These are phyloP conservation scores for Tachina lurida DNA, from an alignment of 2,888 invertebrate genomes.

Conservation along the genomic window DNA sequence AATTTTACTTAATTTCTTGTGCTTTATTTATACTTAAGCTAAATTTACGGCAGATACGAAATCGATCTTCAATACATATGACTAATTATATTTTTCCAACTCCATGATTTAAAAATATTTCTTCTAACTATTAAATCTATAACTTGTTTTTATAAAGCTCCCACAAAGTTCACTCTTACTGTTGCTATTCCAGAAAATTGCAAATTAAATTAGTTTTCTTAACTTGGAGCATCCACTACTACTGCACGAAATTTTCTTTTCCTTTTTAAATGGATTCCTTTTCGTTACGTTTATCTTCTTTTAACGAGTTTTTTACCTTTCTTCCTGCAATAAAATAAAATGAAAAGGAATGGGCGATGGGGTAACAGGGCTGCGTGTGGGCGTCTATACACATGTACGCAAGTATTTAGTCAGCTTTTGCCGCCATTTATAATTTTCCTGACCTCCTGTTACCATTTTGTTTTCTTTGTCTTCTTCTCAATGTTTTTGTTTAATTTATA, in stretches of 20 bases:
- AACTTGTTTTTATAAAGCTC: background rate
- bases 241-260: background rate
- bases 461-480: conserved; percentile 13
- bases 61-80: no score
- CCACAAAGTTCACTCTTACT: background rate
- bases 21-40: no score
- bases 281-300: conserved; percentile 2
- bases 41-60: no score
- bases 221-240: background rate
- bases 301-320: conserved; percentile 2
- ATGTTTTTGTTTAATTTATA: conserved; percentile 43
- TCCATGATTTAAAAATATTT: no score
- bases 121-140: no score
- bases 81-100: no score
- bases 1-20: no score
- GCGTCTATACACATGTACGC: background rate
- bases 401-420: background rate
- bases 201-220: background rate
- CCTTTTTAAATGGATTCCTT: background rate
- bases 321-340: background rate
- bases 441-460: conserved; percentile 38
- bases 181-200: background rate
- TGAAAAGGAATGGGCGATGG: background rate
- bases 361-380: background rate
- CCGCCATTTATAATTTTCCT: background rate